Percentiles rank a stretch among this genome's conserved stretches.
Evolutionary conservation across 92 coral and sea anemone species (phyloP).

Genomic region (Palythoa grandis): DNA sequence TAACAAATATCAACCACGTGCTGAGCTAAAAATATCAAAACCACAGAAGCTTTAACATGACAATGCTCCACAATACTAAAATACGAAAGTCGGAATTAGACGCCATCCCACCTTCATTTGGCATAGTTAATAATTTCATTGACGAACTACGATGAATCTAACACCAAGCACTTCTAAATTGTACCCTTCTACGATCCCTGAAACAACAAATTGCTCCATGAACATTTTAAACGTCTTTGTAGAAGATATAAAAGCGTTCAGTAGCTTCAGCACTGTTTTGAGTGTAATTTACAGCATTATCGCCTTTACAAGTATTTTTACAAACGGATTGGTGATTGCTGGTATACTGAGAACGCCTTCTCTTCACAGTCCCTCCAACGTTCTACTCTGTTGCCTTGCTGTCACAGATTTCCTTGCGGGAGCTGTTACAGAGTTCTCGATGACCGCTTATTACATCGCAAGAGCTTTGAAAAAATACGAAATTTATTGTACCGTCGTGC

Average conservation of each 20-base stretch:
- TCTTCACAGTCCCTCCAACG: constrained; percentile 12
- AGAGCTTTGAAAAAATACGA: not conserved
- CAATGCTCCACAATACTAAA: too few relatives aligned
- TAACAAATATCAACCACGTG: too few relatives aligned
- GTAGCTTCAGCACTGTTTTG: not conserved
- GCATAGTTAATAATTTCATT: not conserved
- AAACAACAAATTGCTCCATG: constrained; percentile 14
- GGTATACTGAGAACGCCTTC: not conserved
- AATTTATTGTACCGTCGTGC: not conserved
- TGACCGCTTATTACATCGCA: not conserved
- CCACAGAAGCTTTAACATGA: too few relatives aligned
- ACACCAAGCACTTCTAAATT: not conserved
- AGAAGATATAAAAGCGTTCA: not conserved
- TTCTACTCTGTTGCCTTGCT: constrained; percentile 25
- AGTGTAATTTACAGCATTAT: too few relatives aligned
- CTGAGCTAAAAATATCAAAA: too few relatives aligned
- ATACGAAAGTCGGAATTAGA: too few relatives aligned
- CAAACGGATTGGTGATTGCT: not conserved
- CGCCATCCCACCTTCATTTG: too few relatives aligned
- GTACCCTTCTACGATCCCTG: not conserved
- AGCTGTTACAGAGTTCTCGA: not conserved
- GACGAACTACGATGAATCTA: not conserved
- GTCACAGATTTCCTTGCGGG: constrained; percentile 29
- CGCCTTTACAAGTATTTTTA: too few relatives aligned
- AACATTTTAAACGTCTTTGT: constrained; percentile 2